Conservation (phyloP, 2,113 vertebrate genomes). For the Hyaena hyaena region DNA sequence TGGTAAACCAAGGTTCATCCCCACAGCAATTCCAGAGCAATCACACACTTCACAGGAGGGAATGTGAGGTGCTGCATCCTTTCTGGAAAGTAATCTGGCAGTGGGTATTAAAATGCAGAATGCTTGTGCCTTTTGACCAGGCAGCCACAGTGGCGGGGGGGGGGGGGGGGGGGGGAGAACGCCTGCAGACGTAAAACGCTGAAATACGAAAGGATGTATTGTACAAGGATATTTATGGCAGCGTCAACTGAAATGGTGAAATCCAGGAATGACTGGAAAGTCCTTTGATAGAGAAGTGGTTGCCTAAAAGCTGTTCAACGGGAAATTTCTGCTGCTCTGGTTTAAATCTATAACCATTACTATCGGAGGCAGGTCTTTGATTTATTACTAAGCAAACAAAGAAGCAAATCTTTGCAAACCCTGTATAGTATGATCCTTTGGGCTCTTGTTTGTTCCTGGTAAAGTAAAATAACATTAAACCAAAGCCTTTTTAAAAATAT, state of each 20-base stretch:
- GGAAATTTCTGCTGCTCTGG: not conserved
- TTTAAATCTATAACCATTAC: not conserved
- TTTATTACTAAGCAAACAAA: not conserved
- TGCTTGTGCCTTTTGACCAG: not conserved
- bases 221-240: not conserved
- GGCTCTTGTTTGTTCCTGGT: not conserved
- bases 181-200: not conserved
- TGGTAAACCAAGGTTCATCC: not conserved
- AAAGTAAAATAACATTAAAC: conserved; percentile 47
- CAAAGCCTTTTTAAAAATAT: not conserved
- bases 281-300: not conserved
- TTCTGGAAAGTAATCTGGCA: not conserved
- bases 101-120: conserved; percentile 1
- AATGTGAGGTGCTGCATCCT: not conserved
- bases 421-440: not conserved
- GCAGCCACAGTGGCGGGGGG: not conserved
- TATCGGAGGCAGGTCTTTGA: not conserved
- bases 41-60: not conserved
- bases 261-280: not conserved
- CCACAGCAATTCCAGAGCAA: not conserved
- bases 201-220: not conserved
- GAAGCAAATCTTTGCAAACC: not conserved
- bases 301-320: not conserved
- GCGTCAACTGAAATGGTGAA: not conserved
- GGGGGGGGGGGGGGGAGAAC: not conserved